These are phyloP conservation scores for Busseola fusca DNA, from an alignment of 2,888 invertebrate genomes.

Conservation along the genomic window DNA sequence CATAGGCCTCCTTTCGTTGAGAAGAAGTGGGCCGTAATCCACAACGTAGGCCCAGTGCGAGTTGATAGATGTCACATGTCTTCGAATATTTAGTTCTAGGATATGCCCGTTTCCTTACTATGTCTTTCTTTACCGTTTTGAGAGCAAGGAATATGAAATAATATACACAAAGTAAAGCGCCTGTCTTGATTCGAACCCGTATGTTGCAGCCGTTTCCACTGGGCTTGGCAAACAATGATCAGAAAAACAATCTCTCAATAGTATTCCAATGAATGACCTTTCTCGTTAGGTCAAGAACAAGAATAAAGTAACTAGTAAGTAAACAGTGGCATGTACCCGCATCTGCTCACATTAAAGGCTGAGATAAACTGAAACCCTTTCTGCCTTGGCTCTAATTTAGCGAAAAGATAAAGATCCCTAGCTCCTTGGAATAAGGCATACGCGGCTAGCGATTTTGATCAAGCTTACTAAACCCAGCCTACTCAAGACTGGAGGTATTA, in stretches of 20 bases:
- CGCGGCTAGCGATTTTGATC: slow-evolving; percentile 16
- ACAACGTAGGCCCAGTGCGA: no score
- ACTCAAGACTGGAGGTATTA: not conserved
- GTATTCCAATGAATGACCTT: slow-evolving; percentile 2
- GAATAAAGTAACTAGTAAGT: slow-evolving; percentile 53
- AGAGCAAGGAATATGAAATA: no score
- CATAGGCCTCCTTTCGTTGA: no score
- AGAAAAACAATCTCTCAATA: not conserved
- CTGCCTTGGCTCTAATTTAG: slow-evolving; percentile 76
- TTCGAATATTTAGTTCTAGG: no score
- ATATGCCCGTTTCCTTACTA: no score
- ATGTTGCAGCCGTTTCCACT: no score
- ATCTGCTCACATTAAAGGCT: slow-evolving; percentile 75
- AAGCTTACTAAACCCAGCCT: no score
- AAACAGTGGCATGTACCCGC: slow-evolving; percentile 74
- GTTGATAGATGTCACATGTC: no score
- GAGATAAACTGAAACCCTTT: slow-evolving; percentile 77
- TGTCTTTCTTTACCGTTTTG: no score
- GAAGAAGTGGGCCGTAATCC: no score
- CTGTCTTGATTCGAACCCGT: no score
- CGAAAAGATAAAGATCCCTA: slow-evolving; percentile 76
- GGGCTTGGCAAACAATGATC: not conserved
- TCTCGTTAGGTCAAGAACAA: slow-evolving; percentile 24
- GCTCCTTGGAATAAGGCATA: slow-evolving; percentile 63
- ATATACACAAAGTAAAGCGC: no score